Conservation (phyloP, 2,797 vertebrate genomes). For the Mallotus villosus region DNA sequence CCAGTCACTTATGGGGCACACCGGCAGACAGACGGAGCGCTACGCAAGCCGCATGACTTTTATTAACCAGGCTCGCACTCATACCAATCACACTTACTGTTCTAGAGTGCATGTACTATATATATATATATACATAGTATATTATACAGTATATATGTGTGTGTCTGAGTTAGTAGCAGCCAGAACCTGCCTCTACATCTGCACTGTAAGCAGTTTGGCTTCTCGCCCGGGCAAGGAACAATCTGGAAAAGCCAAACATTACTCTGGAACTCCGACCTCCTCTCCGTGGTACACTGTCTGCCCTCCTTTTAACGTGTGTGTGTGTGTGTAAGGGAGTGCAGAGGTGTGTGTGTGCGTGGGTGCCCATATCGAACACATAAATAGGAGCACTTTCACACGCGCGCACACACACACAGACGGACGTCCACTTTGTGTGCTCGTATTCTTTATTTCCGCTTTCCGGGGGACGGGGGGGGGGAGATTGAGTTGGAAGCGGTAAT, state of each 20-base stretch:
- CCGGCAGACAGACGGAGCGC: slow-evolving; percentile 22
- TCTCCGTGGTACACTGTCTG: slow-evolving; percentile 39
- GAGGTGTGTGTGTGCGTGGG: slow-evolving; percentile 8
- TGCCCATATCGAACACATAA: background rate
- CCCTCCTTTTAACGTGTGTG: background rate
- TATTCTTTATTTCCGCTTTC: slow-evolving; percentile 61
- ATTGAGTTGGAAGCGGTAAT: slow-evolving; percentile 51
- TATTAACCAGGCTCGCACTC: background rate
- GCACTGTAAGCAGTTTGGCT: slow-evolving; percentile 44
- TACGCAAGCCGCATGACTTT: slow-evolving; percentile 5
- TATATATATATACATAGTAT: background rate
- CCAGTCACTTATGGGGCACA: slow-evolving; percentile 22
- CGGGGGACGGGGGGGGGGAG: too few relatives aligned
- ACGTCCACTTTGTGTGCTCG: background rate
- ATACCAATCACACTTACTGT: background rate
- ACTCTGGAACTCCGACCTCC: slow-evolving; percentile 46
- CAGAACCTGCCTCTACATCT: slow-evolving; percentile 36
- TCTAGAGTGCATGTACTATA: background rate
- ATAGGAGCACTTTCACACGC: background rate
- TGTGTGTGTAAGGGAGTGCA: slow-evolving; percentile 13
- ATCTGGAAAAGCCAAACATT: slow-evolving; percentile 57
- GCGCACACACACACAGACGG: background rate
- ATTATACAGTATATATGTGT: slow-evolving; percentile 1
- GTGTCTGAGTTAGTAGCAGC: slow-evolving; percentile 15
- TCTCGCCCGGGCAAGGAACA: slow-evolving; percentile 41